Evolutionary conservation across 92 coral and sea anemone species (phyloP).

Genomic region (Chrysogorgia sp.): DNA sequence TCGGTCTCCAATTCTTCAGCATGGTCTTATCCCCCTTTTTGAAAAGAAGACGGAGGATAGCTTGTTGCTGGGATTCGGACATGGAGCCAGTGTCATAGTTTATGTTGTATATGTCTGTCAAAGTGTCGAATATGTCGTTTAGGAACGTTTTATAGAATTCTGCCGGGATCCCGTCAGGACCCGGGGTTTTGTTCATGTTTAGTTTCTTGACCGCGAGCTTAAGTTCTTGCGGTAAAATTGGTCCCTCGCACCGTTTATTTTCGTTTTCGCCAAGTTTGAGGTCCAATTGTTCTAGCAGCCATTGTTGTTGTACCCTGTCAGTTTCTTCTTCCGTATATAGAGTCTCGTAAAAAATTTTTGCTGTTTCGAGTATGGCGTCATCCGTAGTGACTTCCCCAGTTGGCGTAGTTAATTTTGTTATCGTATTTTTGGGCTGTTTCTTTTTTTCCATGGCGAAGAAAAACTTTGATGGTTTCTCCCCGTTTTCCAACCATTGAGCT

Average conservation of each 20-base stretch:
- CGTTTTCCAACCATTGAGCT: slow-evolving; percentile 27
- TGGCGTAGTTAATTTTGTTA: background rate
- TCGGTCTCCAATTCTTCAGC: too few species aligned
- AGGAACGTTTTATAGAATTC: too few species aligned
- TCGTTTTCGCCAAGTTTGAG: background rate
- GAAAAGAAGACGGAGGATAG: too few species aligned
- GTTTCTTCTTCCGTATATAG: background rate
- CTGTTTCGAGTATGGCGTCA: background rate
- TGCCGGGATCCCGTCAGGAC: slow-evolving; percentile 8
- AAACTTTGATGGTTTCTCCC: slow-evolving; percentile 24
- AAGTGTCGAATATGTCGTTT: too few species aligned
- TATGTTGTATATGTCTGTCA: too few species aligned
- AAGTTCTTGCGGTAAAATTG: background rate
- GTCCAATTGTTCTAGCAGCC: background rate
- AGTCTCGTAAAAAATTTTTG: background rate
- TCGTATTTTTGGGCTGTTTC: background rate
- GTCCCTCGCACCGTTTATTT: background rate
- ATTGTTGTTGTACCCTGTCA: background rate
- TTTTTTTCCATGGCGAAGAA: slow-evolving; percentile 20
- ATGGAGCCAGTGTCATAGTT: too few species aligned
- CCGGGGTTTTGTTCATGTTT: background rate
- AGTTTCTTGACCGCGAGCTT: background rate
- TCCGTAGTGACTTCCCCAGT: background rate
- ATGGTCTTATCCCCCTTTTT: too few species aligned
- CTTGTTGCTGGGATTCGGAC: too few species aligned